Conservation (phyloP, 2,797 vertebrate genomes). For the Spatula versicolor region DNA sequence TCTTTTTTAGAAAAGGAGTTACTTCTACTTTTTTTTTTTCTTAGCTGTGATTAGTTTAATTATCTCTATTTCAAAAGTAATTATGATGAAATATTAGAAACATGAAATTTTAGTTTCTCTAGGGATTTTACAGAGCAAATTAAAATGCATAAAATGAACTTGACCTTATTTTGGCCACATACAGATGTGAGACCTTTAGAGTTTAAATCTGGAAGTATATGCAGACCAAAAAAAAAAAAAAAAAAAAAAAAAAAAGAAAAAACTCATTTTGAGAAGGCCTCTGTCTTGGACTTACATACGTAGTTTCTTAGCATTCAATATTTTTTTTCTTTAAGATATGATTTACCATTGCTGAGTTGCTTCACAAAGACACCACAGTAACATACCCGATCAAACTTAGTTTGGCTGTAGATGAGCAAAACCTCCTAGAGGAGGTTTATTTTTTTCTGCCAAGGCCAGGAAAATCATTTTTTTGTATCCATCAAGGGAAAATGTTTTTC, state of each 20-base stretch:
- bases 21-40: not conserved
- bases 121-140: not conserved
- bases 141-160: not conserved
- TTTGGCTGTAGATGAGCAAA: not conserved
- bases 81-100: not conserved
- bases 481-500: not conserved
- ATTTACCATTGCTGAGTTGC: not conserved
- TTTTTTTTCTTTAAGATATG: not conserved
- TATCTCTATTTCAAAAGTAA: not conserved
- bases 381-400: not conserved
- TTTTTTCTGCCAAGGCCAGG: slow-evolving; percentile 29
- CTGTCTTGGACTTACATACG: not conserved
- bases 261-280: not conserved
- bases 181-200: not conserved
- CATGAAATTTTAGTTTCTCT: not conserved
- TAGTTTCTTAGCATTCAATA: not conserved
- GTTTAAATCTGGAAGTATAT: not conserved
- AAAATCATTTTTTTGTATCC: slow-evolving; percentile 9
- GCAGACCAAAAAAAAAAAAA: not conserved
- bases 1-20: not conserved
- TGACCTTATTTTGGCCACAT: not conserved
- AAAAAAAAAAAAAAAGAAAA: not conserved
- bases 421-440: slow-evolving; percentile 15
- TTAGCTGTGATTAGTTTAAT: not conserved
- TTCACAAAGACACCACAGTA: not conserved